Percentiles rank a stretch among this genome's conserved stretches.
Evolutionary conservation across 1,140 invertebrate genomes (phyloP).

Genomic region (Pectinophora gossypiella): DNA sequence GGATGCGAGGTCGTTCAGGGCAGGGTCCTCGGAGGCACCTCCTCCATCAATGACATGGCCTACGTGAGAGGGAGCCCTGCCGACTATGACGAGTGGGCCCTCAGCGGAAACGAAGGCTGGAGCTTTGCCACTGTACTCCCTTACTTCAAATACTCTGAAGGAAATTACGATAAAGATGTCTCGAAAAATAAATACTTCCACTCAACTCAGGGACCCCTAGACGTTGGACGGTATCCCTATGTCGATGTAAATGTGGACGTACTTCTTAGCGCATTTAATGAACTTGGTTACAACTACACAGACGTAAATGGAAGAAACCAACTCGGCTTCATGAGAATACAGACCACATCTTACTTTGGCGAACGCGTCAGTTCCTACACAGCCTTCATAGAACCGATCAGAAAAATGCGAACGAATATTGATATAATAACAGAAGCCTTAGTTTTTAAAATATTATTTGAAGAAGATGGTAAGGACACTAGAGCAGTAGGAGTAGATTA

Average conservation of each 20-base stretch:
- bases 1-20: conserved; percentile 74
- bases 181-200: conserved; percentile 60
- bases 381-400: conserved; percentile 56
- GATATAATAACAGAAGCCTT: conserved; percentile 79
- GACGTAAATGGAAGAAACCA: conserved; percentile 72
- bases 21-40: conserved; percentile 85
- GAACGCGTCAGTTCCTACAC: conserved; percentile 66
- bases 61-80: conserved; percentile 83
- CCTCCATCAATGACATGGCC: conserved; percentile 88
- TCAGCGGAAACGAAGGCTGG: conserved; percentile 77
- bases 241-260: conserved; percentile 62
- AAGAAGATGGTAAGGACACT: conserved; percentile 29
- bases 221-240: conserved; percentile 57
- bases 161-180: conserved; percentile 66
- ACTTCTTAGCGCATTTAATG: conserved; percentile 66
- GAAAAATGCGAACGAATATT: conserved; percentile 78
- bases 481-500: conserved; percentile 57
- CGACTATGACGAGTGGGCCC: conserved; percentile 84
- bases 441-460: conserved; percentile 71
- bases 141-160: conserved; percentile 78
- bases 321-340: conserved; percentile 71
- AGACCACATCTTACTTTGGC: conserved; percentile 63
- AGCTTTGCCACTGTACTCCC: conserved; percentile 83
- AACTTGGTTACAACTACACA: conserved; percentile 62
- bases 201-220: conserved; percentile 60